Conservation (phyloP, 2,797 vertebrate genomes). For the Microhierax caerulescens region DNA sequence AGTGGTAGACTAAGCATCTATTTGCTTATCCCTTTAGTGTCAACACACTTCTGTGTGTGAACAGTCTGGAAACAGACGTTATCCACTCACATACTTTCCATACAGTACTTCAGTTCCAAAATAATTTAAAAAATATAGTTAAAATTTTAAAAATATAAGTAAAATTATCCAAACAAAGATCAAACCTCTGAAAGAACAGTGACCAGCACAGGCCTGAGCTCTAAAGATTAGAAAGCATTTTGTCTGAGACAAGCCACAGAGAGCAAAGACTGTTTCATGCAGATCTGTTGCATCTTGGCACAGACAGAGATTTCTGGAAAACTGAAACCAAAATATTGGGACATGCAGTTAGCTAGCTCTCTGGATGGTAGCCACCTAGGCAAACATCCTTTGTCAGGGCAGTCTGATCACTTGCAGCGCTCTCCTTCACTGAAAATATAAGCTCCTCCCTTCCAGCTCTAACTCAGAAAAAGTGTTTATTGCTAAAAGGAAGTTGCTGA, state of each 20-base stretch:
- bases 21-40: conserved; percentile 46
- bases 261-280: not conserved
- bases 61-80: conserved; percentile 1
- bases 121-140: not conserved
- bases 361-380: not conserved
- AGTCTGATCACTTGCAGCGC: not conserved
- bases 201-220: not conserved
- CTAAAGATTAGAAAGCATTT: not conserved
- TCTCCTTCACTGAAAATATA: not conserved
- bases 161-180: not conserved
- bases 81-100: conserved; percentile 36
- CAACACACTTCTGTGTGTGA: conserved; percentile 16
- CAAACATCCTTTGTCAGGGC: not conserved
- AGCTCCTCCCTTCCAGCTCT: not conserved
- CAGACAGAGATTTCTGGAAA: not conserved
- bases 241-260: not conserved
- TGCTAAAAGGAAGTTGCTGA: not conserved
- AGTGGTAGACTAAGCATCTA: not conserved
- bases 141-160: not conserved
- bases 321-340: not conserved
- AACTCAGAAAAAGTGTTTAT: not conserved
- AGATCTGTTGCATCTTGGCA: not conserved
- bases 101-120: not conserved
- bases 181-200: not conserved
- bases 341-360: not conserved